Percentiles rank a stretch among this genome's conserved stretches.
Evolutionary conservation across 2,797 vertebrate genomes (phyloP).

Genomic region (Microctenopoma steveboyesi): DNA sequence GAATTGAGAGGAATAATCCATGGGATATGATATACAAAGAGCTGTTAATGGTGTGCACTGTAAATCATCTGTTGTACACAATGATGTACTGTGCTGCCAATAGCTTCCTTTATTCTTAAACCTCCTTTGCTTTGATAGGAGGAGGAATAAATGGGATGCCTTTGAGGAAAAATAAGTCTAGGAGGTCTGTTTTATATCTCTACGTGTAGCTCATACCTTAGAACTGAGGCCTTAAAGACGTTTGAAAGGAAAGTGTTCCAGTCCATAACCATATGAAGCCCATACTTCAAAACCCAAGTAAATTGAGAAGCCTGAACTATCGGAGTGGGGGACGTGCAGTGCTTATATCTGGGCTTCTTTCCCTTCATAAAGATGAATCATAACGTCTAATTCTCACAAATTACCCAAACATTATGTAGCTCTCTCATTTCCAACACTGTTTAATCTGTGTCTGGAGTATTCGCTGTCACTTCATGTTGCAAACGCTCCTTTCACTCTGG

Average conservation of each 20-base stretch:
- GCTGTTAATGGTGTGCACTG: constrained; percentile 62
- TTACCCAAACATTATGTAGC: constrained; percentile 72
- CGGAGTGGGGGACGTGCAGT: constrained; percentile 52
- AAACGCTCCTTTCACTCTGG: constrained; percentile 74
- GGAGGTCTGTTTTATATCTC: constrained; percentile 58
- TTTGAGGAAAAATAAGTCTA: constrained; percentile 49
- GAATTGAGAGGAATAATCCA: constrained; percentile 76
- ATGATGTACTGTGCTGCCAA: constrained; percentile 50
- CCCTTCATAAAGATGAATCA: constrained; percentile 71
- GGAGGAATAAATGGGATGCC: constrained; percentile 47
- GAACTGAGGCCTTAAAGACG: constrained; percentile 51
- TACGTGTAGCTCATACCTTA: constrained; percentile 46
- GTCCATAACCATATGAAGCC: constrained; percentile 46
- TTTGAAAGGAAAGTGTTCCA: constrained; percentile 54
- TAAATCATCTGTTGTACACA: constrained; percentile 46
- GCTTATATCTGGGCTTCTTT: constrained; percentile 56
- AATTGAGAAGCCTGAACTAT: constrained; percentile 61
- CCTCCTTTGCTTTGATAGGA: constrained; percentile 48
- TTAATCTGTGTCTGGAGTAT: constrained; percentile 78
- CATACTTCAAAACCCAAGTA: constrained; percentile 67
- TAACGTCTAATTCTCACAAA: constrained; percentile 76
- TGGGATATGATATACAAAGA: constrained; percentile 64
- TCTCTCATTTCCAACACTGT: constrained; percentile 71
- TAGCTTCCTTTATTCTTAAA: constrained; percentile 47
- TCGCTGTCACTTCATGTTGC: constrained; percentile 77